Evolutionary conservation across 2,113 vertebrate species (phyloP).

Genomic region (Tylochromis polylepis): DNA sequence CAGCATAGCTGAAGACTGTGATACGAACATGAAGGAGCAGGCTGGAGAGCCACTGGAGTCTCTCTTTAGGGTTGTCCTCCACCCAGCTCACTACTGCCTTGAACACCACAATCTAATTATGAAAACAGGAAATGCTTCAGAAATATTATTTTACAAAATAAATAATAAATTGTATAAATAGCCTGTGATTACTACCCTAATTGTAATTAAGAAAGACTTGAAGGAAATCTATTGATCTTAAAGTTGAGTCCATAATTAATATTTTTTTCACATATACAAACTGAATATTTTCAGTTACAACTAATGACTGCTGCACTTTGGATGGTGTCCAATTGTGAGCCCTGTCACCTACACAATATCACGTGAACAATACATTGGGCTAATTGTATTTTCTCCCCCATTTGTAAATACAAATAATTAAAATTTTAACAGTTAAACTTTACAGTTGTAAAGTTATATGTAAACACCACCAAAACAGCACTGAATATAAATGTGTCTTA

Average conservation of each 20-base stretch:
- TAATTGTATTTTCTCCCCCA: neutral
- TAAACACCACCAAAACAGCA: neutral
- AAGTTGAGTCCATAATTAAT: neutral
- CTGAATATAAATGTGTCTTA: neutral
- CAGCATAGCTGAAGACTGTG: neutral
- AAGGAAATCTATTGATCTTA: neutral
- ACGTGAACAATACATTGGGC: neutral
- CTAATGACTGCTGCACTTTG: neutral
- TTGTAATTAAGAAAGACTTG: neutral
- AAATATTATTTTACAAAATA: neutral
- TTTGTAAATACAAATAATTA: neutral
- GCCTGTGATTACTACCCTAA: neutral
- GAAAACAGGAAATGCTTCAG: neutral
- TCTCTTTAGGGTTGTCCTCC: neutral
- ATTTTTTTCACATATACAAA: neutral
- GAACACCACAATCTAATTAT: slow-evolving; percentile 1
- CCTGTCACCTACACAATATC: neutral
- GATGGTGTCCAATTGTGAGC: neutral
- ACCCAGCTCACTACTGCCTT: slow-evolving; percentile 5
- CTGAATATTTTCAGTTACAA: neutral
- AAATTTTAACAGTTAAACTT: neutral
- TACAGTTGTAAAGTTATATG: neutral
- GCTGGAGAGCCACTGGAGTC: neutral
- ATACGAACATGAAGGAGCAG: neutral
- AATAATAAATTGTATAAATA: neutral